These are phyloP conservation scores for Phalloptychus januarius DNA, from an alignment of 2,797 vertebrate species.

Conservation along the genomic window DNA sequence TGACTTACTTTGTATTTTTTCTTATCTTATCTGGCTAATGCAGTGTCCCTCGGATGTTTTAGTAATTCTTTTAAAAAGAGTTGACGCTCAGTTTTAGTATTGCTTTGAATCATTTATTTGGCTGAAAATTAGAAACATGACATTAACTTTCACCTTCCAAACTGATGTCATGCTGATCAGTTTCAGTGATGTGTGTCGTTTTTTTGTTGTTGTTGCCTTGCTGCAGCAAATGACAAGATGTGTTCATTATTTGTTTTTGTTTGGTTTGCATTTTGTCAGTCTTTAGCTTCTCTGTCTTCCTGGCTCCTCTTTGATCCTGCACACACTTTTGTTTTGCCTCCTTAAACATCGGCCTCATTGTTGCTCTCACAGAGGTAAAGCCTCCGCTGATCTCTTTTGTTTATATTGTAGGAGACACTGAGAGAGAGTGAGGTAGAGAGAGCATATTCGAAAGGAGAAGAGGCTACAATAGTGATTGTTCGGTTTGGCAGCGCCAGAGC, in stretches of 20 bases:
- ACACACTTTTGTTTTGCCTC: conserved; percentile 80
- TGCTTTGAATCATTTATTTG: conserved; percentile 43
- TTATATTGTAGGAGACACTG: conserved; percentile 74
- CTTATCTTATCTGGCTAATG: conserved; percentile 74
- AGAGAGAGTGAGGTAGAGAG: conserved; percentile 62
- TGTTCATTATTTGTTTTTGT: conserved; percentile 73
- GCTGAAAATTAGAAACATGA: neutral
- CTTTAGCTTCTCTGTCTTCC: conserved; percentile 73
- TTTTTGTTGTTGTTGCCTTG: conserved; percentile 22
- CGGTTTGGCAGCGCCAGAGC: conserved; percentile 80
- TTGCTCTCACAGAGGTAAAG: conserved; percentile 78
- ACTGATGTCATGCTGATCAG: conserved; percentile 20
- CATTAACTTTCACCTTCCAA: conserved; percentile 12
- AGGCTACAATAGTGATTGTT: conserved; percentile 81
- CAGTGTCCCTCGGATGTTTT: conserved; percentile 60
- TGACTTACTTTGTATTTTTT: conserved; percentile 38
- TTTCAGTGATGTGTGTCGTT: conserved; percentile 26
- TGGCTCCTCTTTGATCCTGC: conserved; percentile 74
- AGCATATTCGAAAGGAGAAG: conserved; percentile 70
- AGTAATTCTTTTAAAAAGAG: conserved; percentile 69
- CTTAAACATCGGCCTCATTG: conserved; percentile 82
- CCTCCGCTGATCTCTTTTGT: conserved; percentile 80
- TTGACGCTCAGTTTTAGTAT: conserved; percentile 45
- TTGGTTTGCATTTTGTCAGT: conserved; percentile 70
- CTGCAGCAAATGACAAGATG: conserved; percentile 63